Base-by-base conservation (phyloP, 2,888 invertebrate genomes). In the Timandra comae region DNA sequence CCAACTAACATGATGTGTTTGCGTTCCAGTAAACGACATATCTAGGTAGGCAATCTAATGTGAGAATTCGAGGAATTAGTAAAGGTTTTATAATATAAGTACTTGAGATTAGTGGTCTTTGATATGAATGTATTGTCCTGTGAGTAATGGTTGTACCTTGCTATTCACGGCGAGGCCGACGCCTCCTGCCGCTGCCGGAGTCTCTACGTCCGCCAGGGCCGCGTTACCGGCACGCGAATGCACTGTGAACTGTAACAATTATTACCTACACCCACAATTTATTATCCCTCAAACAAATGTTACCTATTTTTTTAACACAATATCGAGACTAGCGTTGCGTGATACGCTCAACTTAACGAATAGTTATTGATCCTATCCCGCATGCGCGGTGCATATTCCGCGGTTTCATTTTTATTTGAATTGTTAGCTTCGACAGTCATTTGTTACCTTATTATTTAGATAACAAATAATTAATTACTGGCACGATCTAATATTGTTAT, bases 101-200 rank as follows among this genome's bases (percentile, higher is more conserved):
- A 24, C 10, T n/a, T n/a, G n/a, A n/a, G n/a, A n/a, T n/a, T n/a
- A n/a, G n/a, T n/a, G n/a, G n/a, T n/a, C n/a, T n/a, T n/a, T n/a
- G n/a, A n/a, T n/a, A n/a, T n/a, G n/a, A n/a, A n/a, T n/a, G n/a
- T n/a, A n/a, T n/a, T n/a, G n/a, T n/a, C n/a, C n/a, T n/a, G n/a
- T n/a, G n/a, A n/a, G n/a, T n/a, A n/a, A n/a, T n/a, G n/a, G n/a
- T n/a, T n/a, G n/a, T 60, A 80, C 84, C 80, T 85, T 85, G 64
- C 79, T 84, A 68, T 70, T 77, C 84, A 85, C 84, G 84, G 82
- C 57, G 81, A 85, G 84, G 81, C 84, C 75, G 62, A 72, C 77
- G 79, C 82, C 82, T 63, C 73, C 82, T 81, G 80, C 66, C 61
- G 67, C 67, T 46, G 66, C 63, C 31, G 75, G 58, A 50, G 62